A percentile compares a stretch with the other conserved stretches of the same genome.
Conservation (phyloP, 1,140 invertebrate genomes). For the Vanessa tameamea region DNA sequence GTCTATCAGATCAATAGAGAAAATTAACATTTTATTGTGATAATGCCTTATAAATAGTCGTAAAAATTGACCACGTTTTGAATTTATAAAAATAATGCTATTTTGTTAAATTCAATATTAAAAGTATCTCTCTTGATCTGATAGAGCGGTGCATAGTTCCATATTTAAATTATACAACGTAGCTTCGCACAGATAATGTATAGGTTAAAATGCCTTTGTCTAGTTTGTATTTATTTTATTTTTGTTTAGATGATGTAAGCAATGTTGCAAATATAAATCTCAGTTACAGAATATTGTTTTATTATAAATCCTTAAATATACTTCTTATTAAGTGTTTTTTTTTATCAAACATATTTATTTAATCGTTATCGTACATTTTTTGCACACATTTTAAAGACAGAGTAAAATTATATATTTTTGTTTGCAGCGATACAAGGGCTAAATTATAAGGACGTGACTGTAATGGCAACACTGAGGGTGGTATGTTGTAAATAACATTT, state of each 20-base stretch:
- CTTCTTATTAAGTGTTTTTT: background rate
- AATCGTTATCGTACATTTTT: background rate
- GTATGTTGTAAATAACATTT: constrained; percentile 2
- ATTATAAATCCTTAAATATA: constrained; percentile 28
- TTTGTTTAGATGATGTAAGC: constrained; percentile 35
- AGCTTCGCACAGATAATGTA: constrained; percentile 9
- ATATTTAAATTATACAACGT: background rate
- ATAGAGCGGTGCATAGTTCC: constrained; percentile 17
- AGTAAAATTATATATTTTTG: constrained; percentile 25
- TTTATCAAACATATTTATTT: background rate
- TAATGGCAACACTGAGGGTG: constrained; percentile 17
- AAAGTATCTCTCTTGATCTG: background rate
- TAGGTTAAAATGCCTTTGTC: constrained; percentile 15
- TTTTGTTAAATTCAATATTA: background rate
- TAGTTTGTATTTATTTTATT: constrained; percentile 27
- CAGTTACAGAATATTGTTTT: constrained; percentile 52
- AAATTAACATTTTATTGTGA: background rate
- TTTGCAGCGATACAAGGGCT: constrained; percentile 47
- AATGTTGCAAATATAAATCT: constrained; percentile 57
- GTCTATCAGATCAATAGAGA: constrained; percentile 7
- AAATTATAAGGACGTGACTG: constrained; percentile 44
- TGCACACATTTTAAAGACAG: background rate
- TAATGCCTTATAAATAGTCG: too few species aligned
- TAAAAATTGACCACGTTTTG: background rate
- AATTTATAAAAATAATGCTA: background rate